These are phyloP conservation scores for Abrostola tripartita DNA, from an alignment of 2,888 invertebrate genomes.

Conservation along the genomic window DNA sequence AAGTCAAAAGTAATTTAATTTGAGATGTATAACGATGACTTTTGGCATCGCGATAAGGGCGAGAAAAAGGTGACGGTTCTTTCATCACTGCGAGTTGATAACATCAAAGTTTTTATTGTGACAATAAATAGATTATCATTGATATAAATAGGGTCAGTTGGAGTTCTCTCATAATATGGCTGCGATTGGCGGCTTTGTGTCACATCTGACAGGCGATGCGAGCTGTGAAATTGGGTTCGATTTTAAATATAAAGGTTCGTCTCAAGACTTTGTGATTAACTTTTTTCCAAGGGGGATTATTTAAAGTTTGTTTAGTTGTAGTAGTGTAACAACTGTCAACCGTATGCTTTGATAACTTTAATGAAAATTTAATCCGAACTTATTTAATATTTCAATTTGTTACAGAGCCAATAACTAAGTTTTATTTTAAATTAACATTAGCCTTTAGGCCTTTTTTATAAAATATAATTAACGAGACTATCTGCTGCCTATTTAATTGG, in stretches of 20 bases:
- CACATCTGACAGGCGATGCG: conserved; percentile 86
- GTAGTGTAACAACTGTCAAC: conserved; percentile 74
- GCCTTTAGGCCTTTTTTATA: no score
- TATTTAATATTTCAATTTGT: conserved; percentile 5
- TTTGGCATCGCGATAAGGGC: conserved; percentile 84
- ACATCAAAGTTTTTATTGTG: conserved; percentile 86
- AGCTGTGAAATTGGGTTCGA: conserved; percentile 87
- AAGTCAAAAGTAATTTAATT: conserved; percentile 27
- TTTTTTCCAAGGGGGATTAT: conserved; percentile 79
- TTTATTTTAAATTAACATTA: not conserved
- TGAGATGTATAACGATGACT: conserved; percentile 70
- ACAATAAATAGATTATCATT: conserved; percentile 88
- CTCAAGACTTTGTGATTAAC: conserved; percentile 80
- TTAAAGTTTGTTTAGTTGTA: conserved; percentile 83
- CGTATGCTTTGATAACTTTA: conserved; percentile 53
- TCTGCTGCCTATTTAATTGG: no score
- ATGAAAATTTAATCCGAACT: conserved; percentile 52
- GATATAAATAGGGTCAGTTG: conserved; percentile 87
- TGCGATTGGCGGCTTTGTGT: conserved; percentile 86
- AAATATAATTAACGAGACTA: no score
- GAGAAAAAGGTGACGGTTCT: conserved; percentile 85
- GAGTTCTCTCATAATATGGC: conserved; percentile 82
- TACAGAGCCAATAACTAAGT: not conserved
- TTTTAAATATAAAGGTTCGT: conserved; percentile 83
- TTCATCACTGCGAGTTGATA: conserved; percentile 83